Base-by-base conservation (phyloP, 2,888 invertebrate genomes). In the Atethmia centrago region DNA sequence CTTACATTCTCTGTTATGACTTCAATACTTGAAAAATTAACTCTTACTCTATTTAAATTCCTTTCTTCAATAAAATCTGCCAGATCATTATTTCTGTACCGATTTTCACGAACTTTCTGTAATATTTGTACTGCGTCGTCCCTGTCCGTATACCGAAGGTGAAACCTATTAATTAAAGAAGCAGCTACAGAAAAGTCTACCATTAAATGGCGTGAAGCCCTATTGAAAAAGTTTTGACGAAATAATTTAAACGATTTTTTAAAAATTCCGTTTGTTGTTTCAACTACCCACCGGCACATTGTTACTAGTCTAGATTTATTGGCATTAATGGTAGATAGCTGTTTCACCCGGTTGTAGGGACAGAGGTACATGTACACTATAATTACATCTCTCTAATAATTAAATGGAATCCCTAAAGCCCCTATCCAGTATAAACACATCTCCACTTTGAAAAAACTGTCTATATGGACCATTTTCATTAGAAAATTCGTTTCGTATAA, bases 291-390 rank as follows among this genome's bases (percentile, higher is more conserved):
- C 21, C 31, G 36, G 36, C 36, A 58, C 31, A 58, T 58, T 5
- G 58, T 58, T 58, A 58, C 58, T 10, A 58, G 36, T 58, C 58
- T 58, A 9, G 58, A 58, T 36, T 31, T 58, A 58, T 58, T 58
- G 21, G 58, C 36, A 58, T 58, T 21, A 36, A 58, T 58, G 31
- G 36, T 36, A 36, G 36, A 58, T 36, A 36, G 58, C 36, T 58
- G 58, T 58, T 58, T 36, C 58, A 58, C 58, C 58, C 5, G 58
- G 58, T 58, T 58, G 31, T 58, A 58, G 58, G 21, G 31, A 58
- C 58, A 12, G 12, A 2, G 58, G 58, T 31, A 58, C 58, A 36
- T 58, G 58, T 21, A 58, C 58, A 58, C 58, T 58, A 58, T 58
- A 58, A 58, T 58, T 36, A 58, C 58, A 36, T 58, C 58, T 58